These are phyloP conservation scores for Drosophila elegans DNA, from an alignment of 1,140 invertebrate genomes.

Conservation along the genomic window DNA sequence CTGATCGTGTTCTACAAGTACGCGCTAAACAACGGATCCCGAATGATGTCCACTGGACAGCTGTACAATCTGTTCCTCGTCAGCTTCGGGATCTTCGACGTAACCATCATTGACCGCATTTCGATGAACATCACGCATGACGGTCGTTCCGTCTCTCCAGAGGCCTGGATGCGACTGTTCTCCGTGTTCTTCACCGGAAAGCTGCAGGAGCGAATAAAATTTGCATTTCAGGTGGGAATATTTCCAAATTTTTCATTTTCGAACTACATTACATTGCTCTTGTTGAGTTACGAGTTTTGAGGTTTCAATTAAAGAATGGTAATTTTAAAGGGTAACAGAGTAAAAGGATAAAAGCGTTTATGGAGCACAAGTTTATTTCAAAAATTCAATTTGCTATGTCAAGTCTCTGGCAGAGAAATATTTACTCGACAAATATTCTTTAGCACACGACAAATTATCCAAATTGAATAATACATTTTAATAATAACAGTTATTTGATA, in stretches of 20 bases:
- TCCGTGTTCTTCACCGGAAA: conserved; percentile 64
- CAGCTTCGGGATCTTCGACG: conserved; percentile 67
- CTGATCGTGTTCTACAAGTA: conserved; percentile 81
- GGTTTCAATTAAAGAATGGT: too few relatives aligned
- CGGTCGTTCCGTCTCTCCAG: conserved; percentile 54
- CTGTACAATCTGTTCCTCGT: conserved; percentile 72
- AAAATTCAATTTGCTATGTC: too few relatives aligned
- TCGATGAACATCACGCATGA: conserved; percentile 70
- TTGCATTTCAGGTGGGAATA: conserved; percentile 59
- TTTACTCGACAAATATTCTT: too few relatives aligned
- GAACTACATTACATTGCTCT: too few relatives aligned
- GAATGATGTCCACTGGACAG: conserved; percentile 71
- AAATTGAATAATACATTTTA: too few relatives aligned
- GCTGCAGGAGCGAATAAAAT: conserved; percentile 58
- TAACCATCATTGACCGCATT: conserved; percentile 72
- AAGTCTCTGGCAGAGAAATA: too few relatives aligned
- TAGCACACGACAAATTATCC: too few relatives aligned
- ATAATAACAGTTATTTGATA: too few relatives aligned
- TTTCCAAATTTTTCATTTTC: neutral
- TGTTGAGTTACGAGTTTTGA: too few relatives aligned
- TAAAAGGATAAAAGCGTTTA: too few relatives aligned
- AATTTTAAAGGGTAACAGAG: too few relatives aligned
- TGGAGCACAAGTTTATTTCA: too few relatives aligned
- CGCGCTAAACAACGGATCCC: conserved; percentile 63
- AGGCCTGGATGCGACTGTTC: conserved; percentile 73